Conservation (phyloP, 2,113 vertebrate species). For the Prolemur simus region DNA sequence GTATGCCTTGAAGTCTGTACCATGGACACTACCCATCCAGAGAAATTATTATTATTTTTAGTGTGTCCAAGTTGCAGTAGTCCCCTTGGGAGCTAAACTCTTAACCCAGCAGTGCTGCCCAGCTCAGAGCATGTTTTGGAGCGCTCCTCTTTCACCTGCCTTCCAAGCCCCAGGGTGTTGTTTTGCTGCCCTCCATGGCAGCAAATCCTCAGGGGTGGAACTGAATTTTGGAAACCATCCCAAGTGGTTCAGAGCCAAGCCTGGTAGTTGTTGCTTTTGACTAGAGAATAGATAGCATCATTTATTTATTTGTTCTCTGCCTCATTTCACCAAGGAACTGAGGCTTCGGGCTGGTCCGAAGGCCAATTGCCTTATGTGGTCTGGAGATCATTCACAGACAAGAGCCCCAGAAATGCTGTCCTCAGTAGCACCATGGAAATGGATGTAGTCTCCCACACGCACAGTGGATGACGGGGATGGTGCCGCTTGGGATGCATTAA, state of each 20-base stretch:
- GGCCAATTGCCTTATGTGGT: background rate
- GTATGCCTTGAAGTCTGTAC: background rate
- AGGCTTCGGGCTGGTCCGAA: background rate
- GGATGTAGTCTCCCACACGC: background rate
- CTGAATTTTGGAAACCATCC: conserved; percentile 38
- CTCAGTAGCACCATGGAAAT: background rate
- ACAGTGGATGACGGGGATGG: background rate
- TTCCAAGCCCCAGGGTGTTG: background rate
- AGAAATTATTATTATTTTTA: background rate
- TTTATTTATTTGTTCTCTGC: conserved; percentile 59
- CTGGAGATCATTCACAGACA: background rate
- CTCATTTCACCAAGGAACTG: conserved; percentile 51
- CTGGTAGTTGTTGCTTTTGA: conserved; percentile 57
- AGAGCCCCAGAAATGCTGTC: background rate
- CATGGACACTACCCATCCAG: background rate
- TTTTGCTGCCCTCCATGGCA: conserved; percentile 58
- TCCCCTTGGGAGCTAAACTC: background rate
- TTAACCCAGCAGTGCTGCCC: background rate
- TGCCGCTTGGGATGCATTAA: conserved; percentile 15
- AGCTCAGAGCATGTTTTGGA: background rate
- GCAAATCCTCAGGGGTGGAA: conserved; percentile 60
- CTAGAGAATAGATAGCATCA: conserved; percentile 14
- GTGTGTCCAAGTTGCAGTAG: background rate
- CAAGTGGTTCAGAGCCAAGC: conserved; percentile 54
- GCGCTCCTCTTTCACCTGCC: background rate